Conservation (phyloP, 2,888 invertebrate species). For the Conus canariensis region DNA sequence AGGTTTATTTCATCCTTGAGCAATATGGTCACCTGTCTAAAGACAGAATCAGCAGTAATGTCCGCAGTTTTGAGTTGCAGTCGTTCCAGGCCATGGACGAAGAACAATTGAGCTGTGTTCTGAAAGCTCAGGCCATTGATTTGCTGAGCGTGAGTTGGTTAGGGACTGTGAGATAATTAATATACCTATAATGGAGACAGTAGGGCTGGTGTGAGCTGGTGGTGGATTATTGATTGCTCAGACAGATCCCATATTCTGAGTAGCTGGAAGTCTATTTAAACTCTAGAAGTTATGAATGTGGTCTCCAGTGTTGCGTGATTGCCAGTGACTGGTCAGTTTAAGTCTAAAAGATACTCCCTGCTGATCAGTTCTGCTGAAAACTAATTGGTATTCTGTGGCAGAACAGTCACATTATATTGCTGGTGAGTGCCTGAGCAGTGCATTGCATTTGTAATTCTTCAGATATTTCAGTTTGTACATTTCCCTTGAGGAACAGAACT, state of each 20-base stretch:
- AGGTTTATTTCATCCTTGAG: background rate
- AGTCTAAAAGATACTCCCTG: background rate
- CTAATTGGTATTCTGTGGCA: too few species aligned
- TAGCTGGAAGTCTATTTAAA: background rate
- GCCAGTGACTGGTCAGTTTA: background rate
- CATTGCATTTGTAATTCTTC: too few species aligned
- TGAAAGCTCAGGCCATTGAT: background rate
- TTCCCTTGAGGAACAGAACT: too few species aligned
- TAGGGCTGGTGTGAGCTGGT: slow-evolving; percentile 2
- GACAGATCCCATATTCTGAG: background rate
- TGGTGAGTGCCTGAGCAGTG: too few species aligned
- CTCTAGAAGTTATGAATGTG: background rate
- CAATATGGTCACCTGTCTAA: background rate
- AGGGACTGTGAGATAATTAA: background rate
- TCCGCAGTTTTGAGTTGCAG: background rate
- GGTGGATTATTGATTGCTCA: background rate
- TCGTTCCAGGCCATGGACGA: background rate
- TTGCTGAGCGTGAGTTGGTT: background rate
- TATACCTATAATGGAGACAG: background rate
- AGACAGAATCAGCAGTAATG: background rate
- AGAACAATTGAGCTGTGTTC: background rate
- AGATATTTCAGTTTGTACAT: too few species aligned
- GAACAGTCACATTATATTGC: too few species aligned
- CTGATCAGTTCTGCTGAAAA: background rate
- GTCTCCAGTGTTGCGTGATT: background rate